These are phyloP conservation scores for Sparidentex hasta DNA, from an alignment of 2,797 vertebrate genomes.

Conservation along the genomic window DNA sequence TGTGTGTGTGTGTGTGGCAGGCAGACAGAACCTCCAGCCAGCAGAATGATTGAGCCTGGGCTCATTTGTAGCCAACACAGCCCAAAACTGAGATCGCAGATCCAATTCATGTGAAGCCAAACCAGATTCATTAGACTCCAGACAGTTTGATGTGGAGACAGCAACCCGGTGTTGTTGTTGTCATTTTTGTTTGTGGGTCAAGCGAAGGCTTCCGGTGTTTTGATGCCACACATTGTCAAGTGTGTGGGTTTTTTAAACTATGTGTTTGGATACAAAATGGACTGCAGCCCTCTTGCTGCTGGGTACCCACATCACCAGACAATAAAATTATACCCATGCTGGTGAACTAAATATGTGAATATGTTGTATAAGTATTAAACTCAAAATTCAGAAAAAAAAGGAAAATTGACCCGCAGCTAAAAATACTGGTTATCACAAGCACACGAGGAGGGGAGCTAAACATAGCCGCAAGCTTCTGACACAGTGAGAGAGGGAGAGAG, in stretches of 20 bases:
- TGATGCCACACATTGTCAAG: conserved; percentile 40
- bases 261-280: conserved; percentile 43
- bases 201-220: conserved; percentile 53
- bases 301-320: conserved; percentile 29
- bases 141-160: conserved; percentile 56
- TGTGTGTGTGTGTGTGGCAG: conserved; percentile 48
- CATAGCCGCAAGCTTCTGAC: conserved; percentile 53
- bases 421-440: conserved; percentile 60
- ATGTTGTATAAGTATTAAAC: not conserved
- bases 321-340: conserved; percentile 6
- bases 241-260: conserved; percentile 19
- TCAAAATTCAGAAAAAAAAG: conserved; percentile 9
- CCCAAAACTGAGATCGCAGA: conserved; percentile 21
- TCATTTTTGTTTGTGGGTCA: conserved; percentile 59
- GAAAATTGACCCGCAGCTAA: conserved; percentile 35
- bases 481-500: conserved; percentile 52
- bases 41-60: conserved; percentile 30
- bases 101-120: conserved; percentile 45
- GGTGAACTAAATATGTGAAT: not conserved
- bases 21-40: conserved; percentile 35
- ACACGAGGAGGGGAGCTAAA: conserved; percentile 56
- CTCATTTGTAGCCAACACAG: conserved; percentile 41
- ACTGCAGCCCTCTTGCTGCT: conserved; percentile 13
- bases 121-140: conserved; percentile 44
- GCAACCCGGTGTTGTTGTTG: conserved; percentile 48